These are phyloP conservation scores for Echeneis naucrates DNA, from an alignment of 2,797 vertebrate species.

Conservation along the genomic window DNA sequence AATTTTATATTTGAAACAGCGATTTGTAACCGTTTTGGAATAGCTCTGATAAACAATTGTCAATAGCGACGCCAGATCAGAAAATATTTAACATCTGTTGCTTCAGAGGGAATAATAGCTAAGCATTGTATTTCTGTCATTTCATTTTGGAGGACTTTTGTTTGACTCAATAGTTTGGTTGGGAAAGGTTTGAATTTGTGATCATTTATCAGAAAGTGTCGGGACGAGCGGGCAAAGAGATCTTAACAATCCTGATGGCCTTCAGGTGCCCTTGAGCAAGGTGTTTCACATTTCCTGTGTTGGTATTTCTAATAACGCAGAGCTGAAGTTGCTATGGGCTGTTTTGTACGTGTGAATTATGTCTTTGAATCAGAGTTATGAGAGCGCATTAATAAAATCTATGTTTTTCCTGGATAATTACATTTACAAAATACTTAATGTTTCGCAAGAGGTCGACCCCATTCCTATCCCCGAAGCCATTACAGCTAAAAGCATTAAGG, in stretches of 20 bases:
- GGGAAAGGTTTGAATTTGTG: too few species aligned
- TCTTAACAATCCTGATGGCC: slow-evolving; percentile 5
- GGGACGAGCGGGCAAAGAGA: neutral
- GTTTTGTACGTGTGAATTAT: slow-evolving; percentile 53
- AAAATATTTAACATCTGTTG: neutral
- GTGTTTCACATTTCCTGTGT: slow-evolving; percentile 58
- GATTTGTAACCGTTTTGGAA: neutral
- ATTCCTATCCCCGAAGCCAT: slow-evolving; percentile 7
- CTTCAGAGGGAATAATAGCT: neutral
- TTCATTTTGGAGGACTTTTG: neutral
- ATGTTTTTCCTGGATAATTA: slow-evolving; percentile 23
- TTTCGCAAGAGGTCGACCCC: neutral
- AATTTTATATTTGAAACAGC: neutral
- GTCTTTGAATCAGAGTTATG: slow-evolving; percentile 26
- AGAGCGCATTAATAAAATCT: neutral
- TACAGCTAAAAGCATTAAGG: slow-evolving; percentile 37
- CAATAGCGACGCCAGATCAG: neutral
- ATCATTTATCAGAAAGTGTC: too few species aligned
- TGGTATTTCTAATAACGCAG: slow-evolving; percentile 21
- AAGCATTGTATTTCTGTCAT: neutral
- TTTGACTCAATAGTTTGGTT: too few species aligned
- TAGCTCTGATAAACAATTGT: neutral
- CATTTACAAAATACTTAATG: slow-evolving; percentile 14
- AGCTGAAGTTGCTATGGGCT: slow-evolving; percentile 23
- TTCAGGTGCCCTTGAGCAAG: slow-evolving; percentile 21